phyloP scores from a whole-genome alignment of 2,113 vertebrate genomes.

The Edolisoma coerulescens region DNA sequence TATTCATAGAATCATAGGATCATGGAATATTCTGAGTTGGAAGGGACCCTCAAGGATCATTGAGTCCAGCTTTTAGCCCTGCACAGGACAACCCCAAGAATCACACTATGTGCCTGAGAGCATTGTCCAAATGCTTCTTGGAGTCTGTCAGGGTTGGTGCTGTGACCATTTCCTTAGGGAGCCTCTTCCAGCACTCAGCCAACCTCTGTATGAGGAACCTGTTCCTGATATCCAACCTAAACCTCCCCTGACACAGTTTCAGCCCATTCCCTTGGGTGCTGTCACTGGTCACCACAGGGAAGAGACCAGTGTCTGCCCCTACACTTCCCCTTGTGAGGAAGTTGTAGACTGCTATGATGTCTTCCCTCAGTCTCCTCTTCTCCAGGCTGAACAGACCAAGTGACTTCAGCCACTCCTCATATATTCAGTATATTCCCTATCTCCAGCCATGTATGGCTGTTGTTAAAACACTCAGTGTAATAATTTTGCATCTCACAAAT shows the following conservation, averaged over 20 bases:
- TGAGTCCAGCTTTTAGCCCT: neutral
- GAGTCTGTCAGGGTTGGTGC: neutral
- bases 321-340: neutral
- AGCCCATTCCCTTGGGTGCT: neutral
- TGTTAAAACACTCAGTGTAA: neutral
- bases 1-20: neutral
- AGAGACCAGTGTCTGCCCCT: neutral
- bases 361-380: neutral
- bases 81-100: neutral
- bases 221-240: neutral
- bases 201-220: neutral
- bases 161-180: neutral
- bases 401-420: neutral
- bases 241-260: neutral
- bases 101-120: neutral
- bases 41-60: neutral
- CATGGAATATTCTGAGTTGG: neutral
- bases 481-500: neutral
- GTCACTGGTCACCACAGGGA: neutral
- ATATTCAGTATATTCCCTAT: neutral
- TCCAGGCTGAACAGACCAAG: neutral
- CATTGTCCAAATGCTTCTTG: neutral
- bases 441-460: neutral
- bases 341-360: neutral
- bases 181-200: neutral